A percentile compares a stretch with the other conserved stretches of the same genome.
Conservation (phyloP, 2,888 invertebrate genomes). For the Polietes domitor region DNA sequence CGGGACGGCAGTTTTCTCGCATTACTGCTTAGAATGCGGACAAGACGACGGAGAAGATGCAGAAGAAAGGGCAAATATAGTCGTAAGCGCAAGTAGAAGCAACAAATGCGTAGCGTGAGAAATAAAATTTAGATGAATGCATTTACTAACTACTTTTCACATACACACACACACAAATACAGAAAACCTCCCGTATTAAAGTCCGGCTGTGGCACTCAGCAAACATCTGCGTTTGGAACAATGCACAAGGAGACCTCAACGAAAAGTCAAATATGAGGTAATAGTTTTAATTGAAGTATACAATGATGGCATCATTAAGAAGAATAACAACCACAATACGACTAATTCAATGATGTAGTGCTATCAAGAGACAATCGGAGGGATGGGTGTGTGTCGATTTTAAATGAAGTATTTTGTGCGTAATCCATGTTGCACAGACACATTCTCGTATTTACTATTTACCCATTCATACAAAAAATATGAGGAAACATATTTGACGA, state of each 20-base stretch:
- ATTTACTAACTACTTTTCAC: background rate
- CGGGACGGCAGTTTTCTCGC: constrained; percentile 2
- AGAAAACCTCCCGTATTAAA: background rate
- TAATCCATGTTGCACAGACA: background rate
- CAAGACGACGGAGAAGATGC: background rate
- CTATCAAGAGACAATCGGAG: background rate
- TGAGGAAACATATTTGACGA: too few species aligned
- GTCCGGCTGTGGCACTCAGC: background rate
- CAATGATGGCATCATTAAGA: constrained; percentile 50
- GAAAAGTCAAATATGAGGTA: constrained; percentile 34
- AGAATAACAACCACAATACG: constrained; percentile 1
- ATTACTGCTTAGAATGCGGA: background rate
- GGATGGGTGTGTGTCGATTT: background rate
- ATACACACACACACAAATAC: background rate
- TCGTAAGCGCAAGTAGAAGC: background rate
- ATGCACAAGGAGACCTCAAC: constrained; percentile 19
- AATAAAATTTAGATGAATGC: constrained; percentile 37
- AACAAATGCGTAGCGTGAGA: constrained; percentile 38
- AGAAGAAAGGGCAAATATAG: background rate
- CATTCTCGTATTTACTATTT: too few species aligned
- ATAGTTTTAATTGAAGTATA: constrained; percentile 44
- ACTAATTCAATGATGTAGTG: constrained; percentile 52
- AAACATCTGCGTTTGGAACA: background rate
- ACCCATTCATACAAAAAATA: too few species aligned
- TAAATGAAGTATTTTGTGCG: constrained; percentile 33